A percentile compares a stretch with the other conserved stretches of the same genome.
Conservation (phyloP, 2,113 vertebrate genomes). For the Oncorhynchus tshawytscha region DNA sequence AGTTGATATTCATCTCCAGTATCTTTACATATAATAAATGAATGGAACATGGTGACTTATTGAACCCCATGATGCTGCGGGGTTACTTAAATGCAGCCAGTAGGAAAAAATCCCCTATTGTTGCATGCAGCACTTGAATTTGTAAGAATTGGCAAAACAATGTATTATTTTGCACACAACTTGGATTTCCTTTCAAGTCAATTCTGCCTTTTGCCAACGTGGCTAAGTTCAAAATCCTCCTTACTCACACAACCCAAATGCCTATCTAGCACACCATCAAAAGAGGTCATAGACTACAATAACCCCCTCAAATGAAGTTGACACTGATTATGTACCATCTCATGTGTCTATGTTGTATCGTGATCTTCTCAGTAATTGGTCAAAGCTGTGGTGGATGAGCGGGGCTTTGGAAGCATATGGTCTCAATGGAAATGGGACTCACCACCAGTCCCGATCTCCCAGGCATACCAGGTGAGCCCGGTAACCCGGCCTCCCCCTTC, state of each 20-base stretch:
- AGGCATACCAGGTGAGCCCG: slow-evolving; percentile 77
- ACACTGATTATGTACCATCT: background rate
- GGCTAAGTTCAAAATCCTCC: slow-evolving; percentile 10
- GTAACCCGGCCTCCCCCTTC: slow-evolving; percentile 76
- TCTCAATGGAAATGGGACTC: slow-evolving; percentile 53
- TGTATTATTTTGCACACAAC: background rate
- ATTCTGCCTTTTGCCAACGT: slow-evolving; percentile 12
- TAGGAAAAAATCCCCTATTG: too few species aligned
- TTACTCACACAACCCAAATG: background rate
- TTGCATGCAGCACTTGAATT: background rate
- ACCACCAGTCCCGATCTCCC: slow-evolving; percentile 82
- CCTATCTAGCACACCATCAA: background rate
- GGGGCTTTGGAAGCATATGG: background rate
- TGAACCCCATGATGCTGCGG: too few species aligned
- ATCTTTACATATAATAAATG: too few species aligned
- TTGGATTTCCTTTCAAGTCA: slow-evolving; percentile 13
- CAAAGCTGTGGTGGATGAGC: too few species aligned
- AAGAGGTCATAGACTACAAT: background rate
- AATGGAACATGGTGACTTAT: too few species aligned
- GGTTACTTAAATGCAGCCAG: too few species aligned
- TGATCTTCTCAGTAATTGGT: background rate
- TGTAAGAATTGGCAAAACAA: slow-evolving; percentile 6
- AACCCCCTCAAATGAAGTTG: background rate
- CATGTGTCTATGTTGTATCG: background rate
- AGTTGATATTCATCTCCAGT: background rate